Conservation (phyloP, 2,888 invertebrate genomes). For the Agrochola lychnidis region DNA sequence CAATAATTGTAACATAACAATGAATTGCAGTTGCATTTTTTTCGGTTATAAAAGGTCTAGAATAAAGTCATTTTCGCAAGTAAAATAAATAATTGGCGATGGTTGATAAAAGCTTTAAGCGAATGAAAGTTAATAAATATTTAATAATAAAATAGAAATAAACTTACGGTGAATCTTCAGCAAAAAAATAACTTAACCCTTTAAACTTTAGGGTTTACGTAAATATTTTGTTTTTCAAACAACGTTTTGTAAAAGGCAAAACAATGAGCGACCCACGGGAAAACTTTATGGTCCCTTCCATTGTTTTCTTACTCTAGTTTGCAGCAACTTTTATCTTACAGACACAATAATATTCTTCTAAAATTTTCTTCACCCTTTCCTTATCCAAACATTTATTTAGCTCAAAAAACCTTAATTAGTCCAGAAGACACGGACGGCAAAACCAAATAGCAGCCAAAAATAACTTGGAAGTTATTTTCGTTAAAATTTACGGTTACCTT, state of each 20-base stretch:
- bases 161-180: not conserved
- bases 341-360: constrained; percentile 13
- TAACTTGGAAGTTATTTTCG: constrained; percentile 34
- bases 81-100: not conserved
- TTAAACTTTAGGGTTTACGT: not conserved
- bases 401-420: constrained; percentile 22
- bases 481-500: constrained; percentile 11
- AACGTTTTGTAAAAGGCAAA: constrained; percentile 25
- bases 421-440: not conserved
- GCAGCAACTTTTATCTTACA: constrained; percentile 15
- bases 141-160: not conserved
- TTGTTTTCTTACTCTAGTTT: constrained; percentile 38
- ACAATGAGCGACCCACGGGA: constrained; percentile 30
- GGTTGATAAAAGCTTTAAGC: not conserved
- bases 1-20: too few relatives aligned
- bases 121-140: not conserved
- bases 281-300: constrained; percentile 21
- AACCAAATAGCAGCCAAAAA: constrained; percentile 16
- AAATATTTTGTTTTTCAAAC: constrained; percentile 26
- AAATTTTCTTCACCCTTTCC: constrained; percentile 1
- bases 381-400: constrained; percentile 9
- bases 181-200: not conserved
- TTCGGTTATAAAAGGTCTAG: not conserved
- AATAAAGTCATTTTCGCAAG: not conserved
- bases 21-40: constrained; percentile 6